Conservation (phyloP, 2,113 vertebrate genomes). For the Gymnocephalus cernua region DNA sequence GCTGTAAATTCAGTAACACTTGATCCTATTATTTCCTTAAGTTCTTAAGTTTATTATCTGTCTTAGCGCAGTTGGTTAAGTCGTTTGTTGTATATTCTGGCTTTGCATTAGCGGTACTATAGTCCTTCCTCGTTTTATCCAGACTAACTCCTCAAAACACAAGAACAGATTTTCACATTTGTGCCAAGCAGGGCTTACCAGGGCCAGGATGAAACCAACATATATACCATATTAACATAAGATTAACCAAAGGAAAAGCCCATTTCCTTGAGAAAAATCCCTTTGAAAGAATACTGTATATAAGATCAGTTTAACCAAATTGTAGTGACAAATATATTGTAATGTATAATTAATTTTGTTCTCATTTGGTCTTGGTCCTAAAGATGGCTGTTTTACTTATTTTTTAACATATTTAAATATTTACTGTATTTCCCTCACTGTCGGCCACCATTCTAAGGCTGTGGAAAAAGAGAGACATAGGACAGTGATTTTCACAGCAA, state of each 20-base stretch:
- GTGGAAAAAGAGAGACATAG: constrained; percentile 70
- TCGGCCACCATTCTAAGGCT: constrained; percentile 41
- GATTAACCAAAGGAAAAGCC: not conserved
- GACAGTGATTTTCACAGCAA: constrained; percentile 72
- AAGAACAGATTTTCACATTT: constrained; percentile 20
- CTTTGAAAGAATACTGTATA: not conserved
- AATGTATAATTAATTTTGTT: not conserved
- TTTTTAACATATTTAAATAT: not conserved
- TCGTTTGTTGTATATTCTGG: constrained; percentile 22
- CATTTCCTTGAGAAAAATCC: not conserved
- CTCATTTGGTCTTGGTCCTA: not conserved
- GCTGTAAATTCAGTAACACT: constrained; percentile 6
- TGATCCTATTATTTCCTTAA: constrained; percentile 62
- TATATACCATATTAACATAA: not conserved
- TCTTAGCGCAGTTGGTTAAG: constrained; percentile 31
- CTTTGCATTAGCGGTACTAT: not conserved
- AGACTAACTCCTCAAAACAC: constrained; percentile 15
- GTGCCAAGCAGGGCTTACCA: constrained; percentile 10
- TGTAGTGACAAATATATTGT: not conserved
- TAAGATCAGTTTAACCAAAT: not conserved
- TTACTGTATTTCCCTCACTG: constrained; percentile 17
- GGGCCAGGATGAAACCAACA: not conserved
- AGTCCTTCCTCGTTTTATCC: constrained; percentile 8
- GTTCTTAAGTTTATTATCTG: constrained; percentile 52
- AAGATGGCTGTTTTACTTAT: constrained; percentile 13